Evolutionary conservation across 2,888 invertebrate genomes (phyloP), one percentile per base, ranked within the genome.

Genomic region (Rotaria magnacalcarata): DNA sequence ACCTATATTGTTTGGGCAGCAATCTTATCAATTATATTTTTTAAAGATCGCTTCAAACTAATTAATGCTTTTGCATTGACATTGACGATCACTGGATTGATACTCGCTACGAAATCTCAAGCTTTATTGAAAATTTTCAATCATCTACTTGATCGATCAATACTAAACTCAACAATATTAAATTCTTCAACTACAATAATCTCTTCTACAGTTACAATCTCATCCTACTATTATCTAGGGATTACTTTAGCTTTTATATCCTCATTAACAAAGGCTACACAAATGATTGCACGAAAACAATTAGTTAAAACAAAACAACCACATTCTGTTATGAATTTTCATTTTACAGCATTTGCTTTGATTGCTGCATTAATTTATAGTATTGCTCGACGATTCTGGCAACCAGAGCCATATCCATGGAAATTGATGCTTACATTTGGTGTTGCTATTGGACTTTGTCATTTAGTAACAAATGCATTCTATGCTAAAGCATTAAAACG

Each of bases 401-500:
- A 16, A 34, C 34, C 67, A 34, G 67, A 7, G 5, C 19, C 34
- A 16, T 67, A 67, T 67, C 67, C 34, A 14, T 67, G 67, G 67
- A 67, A 67, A 34, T 67, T 34, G 67, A 67, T 67, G 34, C 34
- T 14, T 34, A 19, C 67, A 27, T 34, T 16, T 67, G 67, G 67
- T 34, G 6, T 41, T 19, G 7, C 14, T 19, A 67, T 67, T 67
- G 67, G 67, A 34, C 5, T 6, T 34, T 34, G 16, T 27, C 67
- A 67, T 19, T 27, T 67, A 67, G 10, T 67, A 5, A 34, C 19
- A 6, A 67, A 67, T 41, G 34, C 34, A 41, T 67, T 67, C 34
- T 34, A 19, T 67, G 67, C 67, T 19, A 67, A 67, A 67, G 67
- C 67, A 67, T 67, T 67, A 67, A 67, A 67, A 67, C 6, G 67